These are phyloP conservation scores for Tragelaphus oryx DNA, from an alignment of 2,797 vertebrate species.

Conservation along the genomic window DNA sequence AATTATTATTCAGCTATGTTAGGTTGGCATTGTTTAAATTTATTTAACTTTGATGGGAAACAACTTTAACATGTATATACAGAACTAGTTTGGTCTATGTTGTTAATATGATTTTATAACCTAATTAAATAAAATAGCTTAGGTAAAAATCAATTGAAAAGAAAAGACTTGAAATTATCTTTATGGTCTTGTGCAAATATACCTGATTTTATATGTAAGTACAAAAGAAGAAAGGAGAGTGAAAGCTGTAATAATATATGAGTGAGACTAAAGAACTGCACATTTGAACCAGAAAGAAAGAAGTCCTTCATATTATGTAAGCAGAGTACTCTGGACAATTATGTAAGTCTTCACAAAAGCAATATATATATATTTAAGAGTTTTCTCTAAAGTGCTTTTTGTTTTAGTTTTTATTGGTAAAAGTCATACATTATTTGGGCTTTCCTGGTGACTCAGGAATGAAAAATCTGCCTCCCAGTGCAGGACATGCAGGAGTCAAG, in stretches of 20 bases:
- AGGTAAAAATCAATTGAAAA: neutral
- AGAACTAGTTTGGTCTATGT: slow-evolving; percentile 50
- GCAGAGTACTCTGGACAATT: neutral
- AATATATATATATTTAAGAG: neutral
- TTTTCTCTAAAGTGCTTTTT: neutral
- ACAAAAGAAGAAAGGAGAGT: neutral
- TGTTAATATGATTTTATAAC: slow-evolving; percentile 63
- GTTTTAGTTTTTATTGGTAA: neutral
- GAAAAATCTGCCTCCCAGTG: neutral
- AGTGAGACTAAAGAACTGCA: neutral
- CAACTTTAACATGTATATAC: slow-evolving; percentile 47
- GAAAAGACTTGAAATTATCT: neutral
- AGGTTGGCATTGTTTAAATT: neutral
- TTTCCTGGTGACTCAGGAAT: neutral
- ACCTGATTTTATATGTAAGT: neutral
- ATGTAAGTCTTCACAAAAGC: neutral
- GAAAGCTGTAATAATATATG: neutral
- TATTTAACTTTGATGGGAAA: neutral
- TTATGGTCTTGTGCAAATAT: neutral
- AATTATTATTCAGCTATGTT: slow-evolving; percentile 23
- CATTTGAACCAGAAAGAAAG: slow-evolving; percentile 50
- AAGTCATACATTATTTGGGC: neutral
- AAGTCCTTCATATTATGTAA: slow-evolving; percentile 56
- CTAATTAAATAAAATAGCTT: slow-evolving; percentile 56
- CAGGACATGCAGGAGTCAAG: neutral